Percentiles rank a stretch among this genome's conserved stretches.
Evolutionary conservation across 2,113 vertebrate species (phyloP).

Genomic region (Marmota monax): DNA sequence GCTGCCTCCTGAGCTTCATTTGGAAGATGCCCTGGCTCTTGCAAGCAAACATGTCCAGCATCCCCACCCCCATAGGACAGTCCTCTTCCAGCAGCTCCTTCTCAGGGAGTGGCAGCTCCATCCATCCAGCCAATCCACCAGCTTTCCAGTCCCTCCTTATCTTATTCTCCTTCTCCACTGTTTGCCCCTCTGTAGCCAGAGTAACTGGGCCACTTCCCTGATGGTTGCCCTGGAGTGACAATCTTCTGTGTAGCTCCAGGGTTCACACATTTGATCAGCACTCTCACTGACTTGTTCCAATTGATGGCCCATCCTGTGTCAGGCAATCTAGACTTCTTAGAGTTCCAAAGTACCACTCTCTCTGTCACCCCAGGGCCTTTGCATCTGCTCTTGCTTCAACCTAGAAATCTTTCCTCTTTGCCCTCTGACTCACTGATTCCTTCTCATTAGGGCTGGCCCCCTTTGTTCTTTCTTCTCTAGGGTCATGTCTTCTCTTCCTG

Average conservation of each 20-base stretch:
- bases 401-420: neutral
- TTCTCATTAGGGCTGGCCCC: neutral
- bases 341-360: neutral
- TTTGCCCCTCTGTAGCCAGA: neutral
- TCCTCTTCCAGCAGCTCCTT: neutral
- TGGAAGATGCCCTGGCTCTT: neutral
- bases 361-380: slow-evolving; percentile 1
- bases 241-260: neutral
- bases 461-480: neutral
- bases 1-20: neutral
- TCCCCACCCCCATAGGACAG: neutral
- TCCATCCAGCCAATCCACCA: neutral
- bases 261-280: neutral
- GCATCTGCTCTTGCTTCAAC: neutral
- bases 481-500: neutral
- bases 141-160: neutral
- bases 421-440: neutral
- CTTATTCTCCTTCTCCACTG: neutral
- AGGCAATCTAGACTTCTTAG: neutral
- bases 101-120: neutral
- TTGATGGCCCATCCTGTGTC: neutral
- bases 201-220: neutral
- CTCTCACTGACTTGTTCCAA: neutral
- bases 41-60: neutral
- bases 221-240: neutral